A percentile compares a stretch with the other conserved stretches of the same genome.
phyloP scores from a whole-genome alignment of 2,113 vertebrate species.

The Aix galericulata region DNA sequence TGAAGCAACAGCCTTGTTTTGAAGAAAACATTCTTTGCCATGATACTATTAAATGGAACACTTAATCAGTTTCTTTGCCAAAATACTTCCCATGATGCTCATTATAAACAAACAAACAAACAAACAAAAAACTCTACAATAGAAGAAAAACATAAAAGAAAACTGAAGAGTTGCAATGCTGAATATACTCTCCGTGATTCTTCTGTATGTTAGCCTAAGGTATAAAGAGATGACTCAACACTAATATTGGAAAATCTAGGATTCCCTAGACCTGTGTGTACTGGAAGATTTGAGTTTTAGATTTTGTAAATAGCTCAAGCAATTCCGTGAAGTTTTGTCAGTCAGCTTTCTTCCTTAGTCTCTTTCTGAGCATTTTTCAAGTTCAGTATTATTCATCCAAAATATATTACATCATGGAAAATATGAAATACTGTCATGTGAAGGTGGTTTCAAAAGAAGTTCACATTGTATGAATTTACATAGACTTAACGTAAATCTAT shows the following conservation, averaged over 20 bases:
- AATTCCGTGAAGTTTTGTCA: constrained; percentile 37
- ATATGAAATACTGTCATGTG: constrained; percentile 20
- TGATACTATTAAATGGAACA: constrained; percentile 65
- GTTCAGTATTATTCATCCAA: constrained; percentile 45
- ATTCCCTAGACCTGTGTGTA: constrained; percentile 2
- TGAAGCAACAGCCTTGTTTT: constrained; percentile 16
- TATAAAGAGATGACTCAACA: neutral
- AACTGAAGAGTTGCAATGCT: neutral
- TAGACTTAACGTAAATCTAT: neutral
- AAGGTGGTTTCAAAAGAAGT: constrained; percentile 40
- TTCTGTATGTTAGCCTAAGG: neutral
- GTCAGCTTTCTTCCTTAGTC: neutral
- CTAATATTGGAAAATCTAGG: neutral
- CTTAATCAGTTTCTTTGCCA: constrained; percentile 66
- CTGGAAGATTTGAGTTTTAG: constrained; percentile 36
- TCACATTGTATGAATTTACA: constrained; percentile 31
- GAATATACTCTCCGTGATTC: neutral
- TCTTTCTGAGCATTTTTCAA: constrained; percentile 28
- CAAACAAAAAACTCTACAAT: neutral
- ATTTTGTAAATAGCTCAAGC: constrained; percentile 55
- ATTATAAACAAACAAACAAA: neutral
- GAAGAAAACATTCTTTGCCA: constrained; percentile 51
- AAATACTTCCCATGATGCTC: constrained; percentile 45
- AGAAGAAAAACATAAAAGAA: constrained; percentile 12
- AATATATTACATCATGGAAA: constrained; percentile 61